A percentile compares a stretch with the other conserved stretches of the same genome.
Conservation (phyloP, 2,888 invertebrate genomes). For the Ichneumoninae sp. region DNA sequence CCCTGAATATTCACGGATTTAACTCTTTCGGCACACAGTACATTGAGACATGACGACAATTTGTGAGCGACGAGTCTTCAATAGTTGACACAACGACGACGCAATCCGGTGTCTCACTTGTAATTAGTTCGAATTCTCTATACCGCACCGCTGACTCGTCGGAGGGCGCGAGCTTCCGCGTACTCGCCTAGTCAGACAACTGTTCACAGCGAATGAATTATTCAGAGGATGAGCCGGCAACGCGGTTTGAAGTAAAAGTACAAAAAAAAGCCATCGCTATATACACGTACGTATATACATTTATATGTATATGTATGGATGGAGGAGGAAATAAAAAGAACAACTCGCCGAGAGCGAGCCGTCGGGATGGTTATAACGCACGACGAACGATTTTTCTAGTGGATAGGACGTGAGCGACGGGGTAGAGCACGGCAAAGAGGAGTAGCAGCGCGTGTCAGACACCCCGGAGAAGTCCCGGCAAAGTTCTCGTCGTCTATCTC, state of each 20-base stretch:
- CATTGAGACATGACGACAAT: not conserved
- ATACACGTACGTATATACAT: constrained; percentile 5
- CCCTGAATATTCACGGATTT: not conserved
- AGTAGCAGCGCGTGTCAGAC: constrained; percentile 17
- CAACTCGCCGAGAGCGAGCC: constrained; percentile 13
- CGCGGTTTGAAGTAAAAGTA: constrained; percentile 40
- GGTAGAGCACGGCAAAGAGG: constrained; percentile 31
- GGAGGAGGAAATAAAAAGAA: constrained; percentile 33
- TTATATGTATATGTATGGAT: constrained; percentile 1
- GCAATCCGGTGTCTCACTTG: constrained; percentile 30
- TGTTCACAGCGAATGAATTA: constrained; percentile 70
- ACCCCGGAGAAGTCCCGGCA: constrained; percentile 9
- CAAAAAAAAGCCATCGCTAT: constrained; percentile 29
- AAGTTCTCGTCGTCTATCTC: constrained; percentile 13
- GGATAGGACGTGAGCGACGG: constrained; percentile 48
- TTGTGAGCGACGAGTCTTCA: not conserved
- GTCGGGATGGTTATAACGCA: constrained; percentile 24
- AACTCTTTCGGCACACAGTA: not conserved
- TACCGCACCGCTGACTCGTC: constrained; percentile 8
- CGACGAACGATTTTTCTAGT: constrained; percentile 50
- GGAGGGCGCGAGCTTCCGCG: constrained; percentile 20
- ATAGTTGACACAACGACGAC: constrained; percentile 6
- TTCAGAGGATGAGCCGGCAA: constrained; percentile 61
- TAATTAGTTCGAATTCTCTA: constrained; percentile 48
- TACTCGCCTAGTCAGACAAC: constrained; percentile 38